Evolutionary conservation across 2,113 vertebrate genomes (phyloP).

Genomic region (Plestiodon gilberti): DNA sequence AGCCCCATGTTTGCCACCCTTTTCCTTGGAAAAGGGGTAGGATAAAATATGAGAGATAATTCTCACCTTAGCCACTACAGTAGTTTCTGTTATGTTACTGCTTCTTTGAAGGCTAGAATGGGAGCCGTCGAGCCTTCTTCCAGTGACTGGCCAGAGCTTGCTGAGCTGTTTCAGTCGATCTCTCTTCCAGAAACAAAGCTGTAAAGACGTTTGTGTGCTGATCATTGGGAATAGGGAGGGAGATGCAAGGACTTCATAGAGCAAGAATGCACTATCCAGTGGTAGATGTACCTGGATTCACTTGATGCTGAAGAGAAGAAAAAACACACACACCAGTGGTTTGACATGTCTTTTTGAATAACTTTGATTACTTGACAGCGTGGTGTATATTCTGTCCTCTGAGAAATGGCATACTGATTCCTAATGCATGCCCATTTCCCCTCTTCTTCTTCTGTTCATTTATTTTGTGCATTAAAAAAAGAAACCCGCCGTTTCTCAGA

Average conservation of each 20-base stretch:
- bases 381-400: constrained; percentile 62
- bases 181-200: constrained; percentile 43
- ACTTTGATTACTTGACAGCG: constrained; percentile 58
- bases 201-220: constrained; percentile 29
- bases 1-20: background rate
- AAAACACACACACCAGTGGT: constrained; percentile 45
- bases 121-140: constrained; percentile 23
- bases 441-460: constrained; percentile 30
- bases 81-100: background rate
- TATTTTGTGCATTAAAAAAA: too few relatives aligned
- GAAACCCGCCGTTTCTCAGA: constrained; percentile 53
- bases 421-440: constrained; percentile 35
- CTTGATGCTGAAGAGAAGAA: constrained; percentile 47
- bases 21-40: background rate
- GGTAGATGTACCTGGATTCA: constrained; percentile 57
- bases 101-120: constrained; percentile 11
- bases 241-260: constrained; percentile 53
- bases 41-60: background rate
- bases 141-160: constrained; percentile 24
- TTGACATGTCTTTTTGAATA: constrained; percentile 63
- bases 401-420: constrained; percentile 37
- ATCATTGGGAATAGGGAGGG: constrained; percentile 32
- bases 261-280: constrained; percentile 30
- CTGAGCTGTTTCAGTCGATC: constrained; percentile 37
- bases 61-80: constrained; percentile 49